Evolutionary conservation across 2,888 invertebrate species (phyloP).

Genomic region (Taenaris catops): DNA sequence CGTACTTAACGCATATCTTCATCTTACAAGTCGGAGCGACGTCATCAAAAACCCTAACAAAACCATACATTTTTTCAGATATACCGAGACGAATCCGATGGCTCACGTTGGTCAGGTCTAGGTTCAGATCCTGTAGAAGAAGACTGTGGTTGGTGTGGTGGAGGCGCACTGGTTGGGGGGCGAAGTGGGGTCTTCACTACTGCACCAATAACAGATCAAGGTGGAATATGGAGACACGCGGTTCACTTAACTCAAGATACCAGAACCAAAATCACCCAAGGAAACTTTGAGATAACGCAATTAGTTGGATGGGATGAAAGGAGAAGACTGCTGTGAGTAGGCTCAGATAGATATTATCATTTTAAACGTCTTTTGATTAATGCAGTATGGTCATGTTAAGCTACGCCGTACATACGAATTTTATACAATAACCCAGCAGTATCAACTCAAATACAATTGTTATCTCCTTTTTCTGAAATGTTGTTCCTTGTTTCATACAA

Average conservation of each 20-base stretch:
- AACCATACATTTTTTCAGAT: no score
- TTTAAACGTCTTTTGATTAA: no score
- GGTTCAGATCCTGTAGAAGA: slow-evolving; percentile 61
- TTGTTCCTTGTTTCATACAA: no score
- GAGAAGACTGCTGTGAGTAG: slow-evolving; percentile 83
- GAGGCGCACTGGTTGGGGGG: slow-evolving; percentile 56
- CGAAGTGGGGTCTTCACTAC: slow-evolving; percentile 55
- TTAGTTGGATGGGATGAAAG: slow-evolving; percentile 89
- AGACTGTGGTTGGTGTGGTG: slow-evolving; percentile 69
- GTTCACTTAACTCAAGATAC: slow-evolving; percentile 42
- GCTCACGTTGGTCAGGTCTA: slow-evolving; percentile 67
- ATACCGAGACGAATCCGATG: slow-evolving; percentile 61
- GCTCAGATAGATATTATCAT: no score
- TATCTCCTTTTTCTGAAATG: no score
- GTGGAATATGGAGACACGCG: slow-evolving; percentile 70
- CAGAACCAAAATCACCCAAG: slow-evolving; percentile 82
- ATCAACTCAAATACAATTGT: no score
- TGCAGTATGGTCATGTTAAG: no score
- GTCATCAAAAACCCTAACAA: no score
- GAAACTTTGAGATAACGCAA: slow-evolving; percentile 86
- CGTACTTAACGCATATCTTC: no score
- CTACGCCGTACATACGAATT: no score
- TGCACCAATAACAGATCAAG: slow-evolving; percentile 71
- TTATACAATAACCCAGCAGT: no score
- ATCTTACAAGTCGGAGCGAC: no score